Evolutionary conservation across 2,888 invertebrate species (phyloP).

Genomic region (Dichetophora obliterata): DNA sequence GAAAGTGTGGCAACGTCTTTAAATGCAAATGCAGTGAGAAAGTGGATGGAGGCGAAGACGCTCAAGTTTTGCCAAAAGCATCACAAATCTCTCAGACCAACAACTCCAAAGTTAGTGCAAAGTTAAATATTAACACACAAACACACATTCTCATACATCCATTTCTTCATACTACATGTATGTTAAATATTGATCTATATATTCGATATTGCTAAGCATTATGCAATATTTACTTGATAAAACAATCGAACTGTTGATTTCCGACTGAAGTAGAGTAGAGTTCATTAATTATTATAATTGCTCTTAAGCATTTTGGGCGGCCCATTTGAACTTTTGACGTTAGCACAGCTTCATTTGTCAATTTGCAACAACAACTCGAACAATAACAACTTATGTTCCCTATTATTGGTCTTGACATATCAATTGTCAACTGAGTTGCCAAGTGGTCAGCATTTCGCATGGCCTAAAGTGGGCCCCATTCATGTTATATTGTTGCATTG

Average conservation of each 20-base stretch:
- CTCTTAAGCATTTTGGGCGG: not conserved
- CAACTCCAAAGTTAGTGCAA: not conserved
- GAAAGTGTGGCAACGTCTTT: conserved; percentile 12
- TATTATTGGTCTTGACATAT: conserved; percentile 22
- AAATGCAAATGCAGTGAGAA: conserved; percentile 26
- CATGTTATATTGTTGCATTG: not conserved
- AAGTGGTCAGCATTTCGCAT: not conserved
- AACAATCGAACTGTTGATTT: conserved; percentile 10
- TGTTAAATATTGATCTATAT: conserved; percentile 1
- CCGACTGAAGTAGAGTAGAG: not conserved
- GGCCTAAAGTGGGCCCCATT: not conserved
- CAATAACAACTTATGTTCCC: not conserved
- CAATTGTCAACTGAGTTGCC: not conserved
- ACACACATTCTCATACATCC: not conserved
- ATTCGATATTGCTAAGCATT: not conserved
- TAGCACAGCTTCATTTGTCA: not conserved
- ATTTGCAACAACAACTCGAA: not conserved
- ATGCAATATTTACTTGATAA: not conserved
- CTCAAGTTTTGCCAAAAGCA: not conserved
- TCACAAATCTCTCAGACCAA: not conserved
- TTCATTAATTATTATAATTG: conserved; percentile 29
- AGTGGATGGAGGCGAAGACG: not conserved
- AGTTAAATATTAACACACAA: not conserved
- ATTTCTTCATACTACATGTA: not conserved
- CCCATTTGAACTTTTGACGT: not conserved